A percentile compares a stretch with the other conserved stretches of the same genome.
phyloP scores from a whole-genome alignment of 2,888 invertebrate genomes.

The Lithophane ornitopus region DNA sequence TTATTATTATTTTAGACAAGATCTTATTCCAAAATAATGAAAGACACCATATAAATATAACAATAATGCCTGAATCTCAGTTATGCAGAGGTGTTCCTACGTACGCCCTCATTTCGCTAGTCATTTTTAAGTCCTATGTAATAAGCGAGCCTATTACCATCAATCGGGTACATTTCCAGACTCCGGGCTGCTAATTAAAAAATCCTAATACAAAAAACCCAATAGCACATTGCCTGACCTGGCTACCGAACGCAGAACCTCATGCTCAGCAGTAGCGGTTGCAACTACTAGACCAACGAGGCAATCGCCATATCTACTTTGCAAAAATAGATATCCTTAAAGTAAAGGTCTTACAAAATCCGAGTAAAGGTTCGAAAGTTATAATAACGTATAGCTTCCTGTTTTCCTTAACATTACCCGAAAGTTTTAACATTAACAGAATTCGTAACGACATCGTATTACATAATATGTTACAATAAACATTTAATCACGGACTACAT shows the following conservation, averaged over 20 bases:
- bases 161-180: too few species aligned
- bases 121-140: too few species aligned
- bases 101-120: too few species aligned
- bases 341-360: background rate
- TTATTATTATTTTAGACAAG: too few species aligned
- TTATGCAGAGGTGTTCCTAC: too few species aligned
- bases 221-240: too few species aligned
- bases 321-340: background rate
- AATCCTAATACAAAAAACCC: too few species aligned
- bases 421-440: slow-evolving; percentile 52
- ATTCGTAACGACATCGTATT: slow-evolving; percentile 46
- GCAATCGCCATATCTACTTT: background rate
- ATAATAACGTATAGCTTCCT: slow-evolving; percentile 19
- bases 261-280: background rate
- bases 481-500: slow-evolving; percentile 59
- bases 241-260: background rate
- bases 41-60: too few species aligned
- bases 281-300: background rate
- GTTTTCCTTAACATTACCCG: slow-evolving; percentile 21
- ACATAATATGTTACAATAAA: slow-evolving; percentile 53
- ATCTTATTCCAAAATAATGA: too few species aligned
- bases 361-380: slow-evolving; percentile 10
- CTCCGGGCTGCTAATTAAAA: background rate
- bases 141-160: too few species aligned
- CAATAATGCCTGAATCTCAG: too few species aligned